Base-by-base conservation (phyloP, 2,888 invertebrate genomes). In the Cremastinae sp. region DNA sequence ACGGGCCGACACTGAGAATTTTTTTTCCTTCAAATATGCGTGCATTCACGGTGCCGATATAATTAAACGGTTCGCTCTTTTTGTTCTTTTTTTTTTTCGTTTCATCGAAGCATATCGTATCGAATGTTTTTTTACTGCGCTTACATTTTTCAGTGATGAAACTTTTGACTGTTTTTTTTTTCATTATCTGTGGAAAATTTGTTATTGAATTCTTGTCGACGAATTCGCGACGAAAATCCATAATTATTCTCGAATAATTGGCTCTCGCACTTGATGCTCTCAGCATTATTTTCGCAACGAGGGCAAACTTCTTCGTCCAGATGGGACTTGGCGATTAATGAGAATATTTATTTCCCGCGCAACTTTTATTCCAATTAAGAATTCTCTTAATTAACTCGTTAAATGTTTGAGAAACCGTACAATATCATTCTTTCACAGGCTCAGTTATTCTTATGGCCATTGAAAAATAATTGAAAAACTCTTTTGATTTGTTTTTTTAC, bases 291-390 rank as follows among this genome's bases (percentile, higher is more conserved):
- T 72, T 69, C 62, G 72, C 69, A 76, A 76, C 72, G 68, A 62
- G 61, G 66, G 51, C 71, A 58, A 61, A 36, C 71, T 49, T 61
- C 56, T n/a, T n/a, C n/a, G 68, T 58, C 58, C 51, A 72, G 75
- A 76, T 76, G 56, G 51, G 72, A 53, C 68, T 20, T 5, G 28
- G 58, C 72, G 75, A 76, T 76, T 76, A 76, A 73, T 69, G 72
- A 73, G 68, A 76, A 73, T 73, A 73, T 64, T 56, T 38, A 47
- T 36, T 51, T 64, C 68, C 36, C 43, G 62, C 22, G 22, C 8
- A 3, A 20, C 43, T 22, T 41, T 58, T 69, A 47, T 68, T 72
- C 72, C 53, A 72, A 76, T 76, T 73, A 68, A 72, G 66, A 72
- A 38, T 41, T 20, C 61, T 43, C 56, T 75, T 75, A 75, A 72